These are phyloP conservation scores for Tinamus major DNA, from an alignment of 2,797 vertebrate genomes.

Conservation along the genomic window DNA sequence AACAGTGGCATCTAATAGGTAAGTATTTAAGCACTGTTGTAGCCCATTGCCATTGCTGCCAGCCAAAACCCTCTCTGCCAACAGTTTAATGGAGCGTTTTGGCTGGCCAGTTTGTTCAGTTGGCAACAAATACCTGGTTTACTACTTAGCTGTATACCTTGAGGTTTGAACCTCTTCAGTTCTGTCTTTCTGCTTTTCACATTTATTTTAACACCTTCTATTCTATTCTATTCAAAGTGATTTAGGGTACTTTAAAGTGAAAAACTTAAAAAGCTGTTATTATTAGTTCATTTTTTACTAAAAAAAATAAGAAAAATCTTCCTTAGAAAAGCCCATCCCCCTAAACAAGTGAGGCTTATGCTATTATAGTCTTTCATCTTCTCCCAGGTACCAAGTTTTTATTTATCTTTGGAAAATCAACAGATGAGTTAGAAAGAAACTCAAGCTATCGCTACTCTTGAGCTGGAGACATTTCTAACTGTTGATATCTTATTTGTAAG, in stretches of 20 bases:
- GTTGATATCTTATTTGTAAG: neutral
- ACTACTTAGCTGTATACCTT: neutral
- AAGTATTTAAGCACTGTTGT: neutral
- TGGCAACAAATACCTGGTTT: neutral
- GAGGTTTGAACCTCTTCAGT: neutral
- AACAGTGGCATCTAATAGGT: neutral
- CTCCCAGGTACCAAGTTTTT: neutral
- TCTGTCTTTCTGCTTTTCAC: neutral
- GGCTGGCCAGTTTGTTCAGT: neutral
- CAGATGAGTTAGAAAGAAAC: neutral
- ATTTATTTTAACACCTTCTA: neutral
- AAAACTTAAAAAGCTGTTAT: fast-evolving
- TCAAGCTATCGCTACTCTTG: neutral
- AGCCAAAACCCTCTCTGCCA: neutral
- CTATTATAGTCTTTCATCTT: neutral
- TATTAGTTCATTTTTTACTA: neutral
- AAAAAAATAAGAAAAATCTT: neutral
- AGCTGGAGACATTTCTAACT: neutral
- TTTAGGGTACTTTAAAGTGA: neutral
- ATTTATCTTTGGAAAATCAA: neutral
- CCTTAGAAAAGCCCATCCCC: neutral
- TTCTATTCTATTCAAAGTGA: neutral
- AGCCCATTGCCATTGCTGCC: neutral
- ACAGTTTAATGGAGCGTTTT: neutral
- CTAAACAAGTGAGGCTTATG: neutral